phyloP scores from a whole-genome alignment of 2,797 vertebrate genomes.

The Hipposideros larvatus region DNA sequence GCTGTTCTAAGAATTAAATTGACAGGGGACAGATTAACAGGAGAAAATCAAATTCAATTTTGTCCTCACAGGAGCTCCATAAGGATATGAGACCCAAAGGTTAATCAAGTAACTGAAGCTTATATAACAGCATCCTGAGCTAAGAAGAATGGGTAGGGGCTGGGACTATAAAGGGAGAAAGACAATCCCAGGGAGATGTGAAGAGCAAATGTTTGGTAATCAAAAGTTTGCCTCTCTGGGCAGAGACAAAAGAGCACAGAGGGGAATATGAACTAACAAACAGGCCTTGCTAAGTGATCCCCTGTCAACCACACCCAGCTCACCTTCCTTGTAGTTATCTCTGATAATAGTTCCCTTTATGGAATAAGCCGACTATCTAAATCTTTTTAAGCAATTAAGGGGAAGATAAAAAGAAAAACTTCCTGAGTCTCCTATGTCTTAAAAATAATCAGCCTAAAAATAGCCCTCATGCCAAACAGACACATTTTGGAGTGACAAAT shows the following conservation, averaged over 20 bases:
- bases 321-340: background rate
- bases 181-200: background rate
- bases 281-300: background rate
- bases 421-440: background rate
- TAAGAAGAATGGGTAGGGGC: background rate
- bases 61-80: background rate
- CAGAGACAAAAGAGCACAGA: background rate
- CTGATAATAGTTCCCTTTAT: background rate
- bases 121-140: background rate
- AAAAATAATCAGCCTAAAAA: background rate
- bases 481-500: background rate
- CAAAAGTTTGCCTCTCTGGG: background rate
- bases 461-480: background rate
- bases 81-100: background rate
- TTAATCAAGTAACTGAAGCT: background rate
- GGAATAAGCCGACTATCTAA: background rate
- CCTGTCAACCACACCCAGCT: background rate
- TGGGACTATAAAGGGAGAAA: background rate
- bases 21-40: background rate
- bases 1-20: background rate
- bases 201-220: no score
- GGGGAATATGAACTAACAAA: background rate
- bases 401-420: background rate
- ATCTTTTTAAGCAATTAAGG: background rate
- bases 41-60: background rate